These are phyloP conservation scores for Parotocinclus haroldoi DNA, from an alignment of 2,797 vertebrate species.

Conservation along the genomic window DNA sequence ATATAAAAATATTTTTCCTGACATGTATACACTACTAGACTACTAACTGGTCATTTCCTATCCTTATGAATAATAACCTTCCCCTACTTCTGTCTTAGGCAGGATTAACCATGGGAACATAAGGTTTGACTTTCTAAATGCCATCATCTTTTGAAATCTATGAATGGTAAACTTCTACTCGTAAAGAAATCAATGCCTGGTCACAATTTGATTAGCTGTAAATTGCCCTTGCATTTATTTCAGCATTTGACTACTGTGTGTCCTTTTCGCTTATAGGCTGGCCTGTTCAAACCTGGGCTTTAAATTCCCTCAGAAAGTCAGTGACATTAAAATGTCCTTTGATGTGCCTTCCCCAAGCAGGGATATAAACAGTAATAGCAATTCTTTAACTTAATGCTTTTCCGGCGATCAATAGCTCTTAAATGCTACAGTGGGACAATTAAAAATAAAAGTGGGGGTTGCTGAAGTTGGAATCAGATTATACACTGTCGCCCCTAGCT, in stretches of 20 bases:
- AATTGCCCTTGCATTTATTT: slow-evolving; percentile 94
- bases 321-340: slow-evolving; percentile 99
- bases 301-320: slow-evolving; percentile 98
- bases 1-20: background rate
- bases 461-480: slow-evolving; percentile 83
- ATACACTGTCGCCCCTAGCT: slow-evolving; percentile 74
- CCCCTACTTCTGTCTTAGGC: slow-evolving; percentile 26
- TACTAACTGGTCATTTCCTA: slow-evolving; percentile 19
- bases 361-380: slow-evolving; percentile 97
- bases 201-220: slow-evolving; percentile 93
- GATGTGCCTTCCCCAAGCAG: slow-evolving; percentile 97
- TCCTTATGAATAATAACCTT: slow-evolving; percentile 50
- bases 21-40: slow-evolving; percentile 2
- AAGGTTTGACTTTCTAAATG: slow-evolving; percentile 81
- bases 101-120: slow-evolving; percentile 64
- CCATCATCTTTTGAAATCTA: slow-evolving; percentile 81
- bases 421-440: slow-evolving; percentile 99
- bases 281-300: slow-evolving; percentile 82
- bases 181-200: slow-evolving; percentile 85
- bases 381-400: slow-evolving; percentile 97
- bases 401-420: slow-evolving; percentile 98
- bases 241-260: slow-evolving; percentile 88
- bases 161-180: slow-evolving; percentile 79
- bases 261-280: slow-evolving; percentile 98
- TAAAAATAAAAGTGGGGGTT: slow-evolving; percentile 94